Evolutionary conservation across 2,113 vertebrate genomes (phyloP).

Genomic region (Dasyprocta punctata): DNA sequence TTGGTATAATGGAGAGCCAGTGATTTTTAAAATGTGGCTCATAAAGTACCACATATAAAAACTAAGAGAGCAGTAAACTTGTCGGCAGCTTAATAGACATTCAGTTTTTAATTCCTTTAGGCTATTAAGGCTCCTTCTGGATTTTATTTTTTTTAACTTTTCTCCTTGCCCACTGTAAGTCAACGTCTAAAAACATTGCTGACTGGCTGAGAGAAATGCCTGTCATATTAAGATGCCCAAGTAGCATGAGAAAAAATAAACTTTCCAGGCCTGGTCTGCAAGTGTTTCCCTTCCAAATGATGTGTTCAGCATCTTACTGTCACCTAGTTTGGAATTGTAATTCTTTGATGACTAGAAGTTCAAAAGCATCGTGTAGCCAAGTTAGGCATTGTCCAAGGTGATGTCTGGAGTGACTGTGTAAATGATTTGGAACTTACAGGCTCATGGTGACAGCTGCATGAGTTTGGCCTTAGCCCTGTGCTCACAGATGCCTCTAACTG

Average conservation of each 20-base stretch:
- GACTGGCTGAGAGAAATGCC: not conserved
- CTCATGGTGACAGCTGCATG: not conserved
- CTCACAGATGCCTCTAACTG: conserved; percentile 33
- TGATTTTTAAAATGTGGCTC: not conserved
- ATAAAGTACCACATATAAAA: conserved; percentile 16
- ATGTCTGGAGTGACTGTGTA: not conserved
- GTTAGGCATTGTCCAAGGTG: not conserved
- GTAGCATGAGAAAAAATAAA: not conserved
- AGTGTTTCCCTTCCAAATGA: not conserved
- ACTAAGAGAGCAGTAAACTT: not conserved
- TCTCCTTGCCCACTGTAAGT: not conserved
- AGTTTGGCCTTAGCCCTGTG: not conserved
- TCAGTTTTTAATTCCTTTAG: conserved; percentile 33
- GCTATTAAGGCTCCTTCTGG: not conserved
- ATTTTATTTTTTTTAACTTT: not conserved
- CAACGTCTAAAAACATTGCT: conserved; percentile 12
- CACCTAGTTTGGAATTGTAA: not conserved
- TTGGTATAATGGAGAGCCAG: conserved; percentile 30
- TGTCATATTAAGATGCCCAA: not conserved
- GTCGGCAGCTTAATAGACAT: not conserved
- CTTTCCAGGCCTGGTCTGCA: not conserved
- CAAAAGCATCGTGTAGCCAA: not conserved
- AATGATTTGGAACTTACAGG: not conserved
- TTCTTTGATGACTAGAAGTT: conserved; percentile 3
- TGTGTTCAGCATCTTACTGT: not conserved